These are phyloP conservation scores for Cinclus mexicanus DNA, from an alignment of 2,113 vertebrate species.

Conservation along the genomic window DNA sequence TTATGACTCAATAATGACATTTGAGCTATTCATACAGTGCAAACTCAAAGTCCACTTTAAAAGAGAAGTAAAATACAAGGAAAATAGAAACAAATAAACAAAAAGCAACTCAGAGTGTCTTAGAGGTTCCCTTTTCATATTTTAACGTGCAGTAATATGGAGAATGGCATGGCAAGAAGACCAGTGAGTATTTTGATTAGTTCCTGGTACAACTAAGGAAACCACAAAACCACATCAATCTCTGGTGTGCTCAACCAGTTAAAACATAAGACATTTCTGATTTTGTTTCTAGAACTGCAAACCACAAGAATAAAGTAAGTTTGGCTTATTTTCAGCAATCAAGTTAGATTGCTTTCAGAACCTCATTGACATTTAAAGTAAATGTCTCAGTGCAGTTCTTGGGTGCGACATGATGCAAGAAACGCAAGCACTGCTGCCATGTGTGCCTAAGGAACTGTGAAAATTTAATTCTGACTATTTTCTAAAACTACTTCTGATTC, in stretches of 20 bases:
- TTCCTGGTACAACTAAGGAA: slow-evolving; percentile 46
- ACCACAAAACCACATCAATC: slow-evolving; percentile 69
- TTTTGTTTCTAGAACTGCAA: slow-evolving; percentile 29
- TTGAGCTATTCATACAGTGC: neutral
- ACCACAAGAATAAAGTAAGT: slow-evolving; percentile 13
- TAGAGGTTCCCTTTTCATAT: neutral
- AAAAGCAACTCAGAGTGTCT: neutral
- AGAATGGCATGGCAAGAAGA: neutral
- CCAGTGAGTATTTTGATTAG: slow-evolving; percentile 27
- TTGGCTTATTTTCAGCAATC: neutral
- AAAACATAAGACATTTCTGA: neutral
- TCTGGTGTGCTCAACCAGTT: neutral
- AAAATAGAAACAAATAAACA: neutral
- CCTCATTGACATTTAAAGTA: neutral
- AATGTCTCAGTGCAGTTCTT: neutral
- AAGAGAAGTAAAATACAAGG: neutral
- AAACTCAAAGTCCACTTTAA: neutral
- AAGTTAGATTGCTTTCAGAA: neutral
- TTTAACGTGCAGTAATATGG: neutral
- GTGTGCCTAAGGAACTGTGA: neutral
- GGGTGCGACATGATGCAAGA: neutral
- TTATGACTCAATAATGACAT: slow-evolving; percentile 12
- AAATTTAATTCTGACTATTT: neutral
- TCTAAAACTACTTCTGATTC: neutral
- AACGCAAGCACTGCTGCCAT: rapidly evolving